Base-by-base conservation (phyloP, 2,113 vertebrate genomes). In the Pygoscelis adeliae region DNA sequence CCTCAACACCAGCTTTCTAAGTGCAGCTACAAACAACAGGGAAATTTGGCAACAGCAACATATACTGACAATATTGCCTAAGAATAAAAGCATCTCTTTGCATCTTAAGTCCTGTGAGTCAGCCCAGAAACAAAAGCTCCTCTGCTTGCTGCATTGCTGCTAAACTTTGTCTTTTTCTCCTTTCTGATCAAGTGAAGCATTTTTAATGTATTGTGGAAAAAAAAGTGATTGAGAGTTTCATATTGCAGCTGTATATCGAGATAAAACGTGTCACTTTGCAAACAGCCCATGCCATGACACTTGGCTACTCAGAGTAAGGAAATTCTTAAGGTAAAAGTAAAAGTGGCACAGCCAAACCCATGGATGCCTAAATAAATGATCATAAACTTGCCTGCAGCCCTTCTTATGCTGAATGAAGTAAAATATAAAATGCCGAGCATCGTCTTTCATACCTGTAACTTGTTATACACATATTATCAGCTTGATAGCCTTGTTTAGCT, bases 171-270 rank as follows among this genome's bases (percentile, higher is more conserved):
- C n/a, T 63, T 50, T 36, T 79, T 22, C 56, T 67, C 13, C 17
- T 63, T 55, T 59, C 46, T 47, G 19, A 50, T 36, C 25, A n/a
- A 59, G 5, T 30, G 27, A 61, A 78, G 29, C 0, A 0, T 23
- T 73, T 67, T 59, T 42, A 62, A 46, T 22, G 3, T 20, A 3
- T 66, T 22, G 22, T 29, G 42, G 5, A 63, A 47, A 81, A 76
- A 23, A 16, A 47, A 26, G 13, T 1, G 11, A 66, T 56, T 55
- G 25, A 34, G 9, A 9, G 17, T 16, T 36, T 78, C 18, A 5
- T 25, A 13, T 10, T n/a, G 29, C 20, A 76, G 38, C 56, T 63
- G 16, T 22, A 11, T 11, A 4, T 13, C 15, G n/a, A 77, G 71
- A 70, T 6, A 27, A 49, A 23, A 1, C 1, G 14, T 25, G 52